Evolutionary conservation across 1,140 invertebrate genomes (phyloP).

Genomic region (Geopemphigus sp.): DNA sequence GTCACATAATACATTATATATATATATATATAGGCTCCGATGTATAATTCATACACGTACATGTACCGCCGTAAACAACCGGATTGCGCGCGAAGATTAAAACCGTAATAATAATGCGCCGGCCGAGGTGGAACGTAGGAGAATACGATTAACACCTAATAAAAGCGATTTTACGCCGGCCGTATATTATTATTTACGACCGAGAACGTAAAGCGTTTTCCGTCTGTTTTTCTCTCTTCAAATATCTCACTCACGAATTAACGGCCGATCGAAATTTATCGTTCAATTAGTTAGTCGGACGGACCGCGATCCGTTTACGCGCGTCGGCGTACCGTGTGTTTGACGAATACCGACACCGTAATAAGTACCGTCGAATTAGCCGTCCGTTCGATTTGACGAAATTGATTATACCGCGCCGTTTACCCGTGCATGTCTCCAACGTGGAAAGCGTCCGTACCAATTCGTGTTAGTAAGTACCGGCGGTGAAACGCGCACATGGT

Average conservation of each 20-base stretch:
- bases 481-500: no score
- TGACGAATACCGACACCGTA: no score
- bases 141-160: conserved; percentile 45
- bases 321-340: no score
- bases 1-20: conserved; percentile 1
- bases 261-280: conserved; percentile 26
- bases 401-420: no score
- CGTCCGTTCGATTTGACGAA: no score
- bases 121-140: conserved; percentile 28
- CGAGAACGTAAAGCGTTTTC: background rate
- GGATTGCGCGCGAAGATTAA: conserved; percentile 30
- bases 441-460: no score
- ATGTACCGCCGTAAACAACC: conserved; percentile 33
- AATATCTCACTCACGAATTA: background rate
- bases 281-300: conserved; percentile 5
- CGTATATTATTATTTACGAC: conserved; percentile 31
- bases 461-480: no score
- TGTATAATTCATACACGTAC: conserved; percentile 29
- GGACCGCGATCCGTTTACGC: no score
- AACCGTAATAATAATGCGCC: conserved; percentile 39
- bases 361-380: no score
- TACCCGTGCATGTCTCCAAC: no score
- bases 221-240: background rate
- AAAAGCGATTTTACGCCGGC: conserved; percentile 27
- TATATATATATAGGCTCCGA: background rate